Conservation (phyloP, 2,888 invertebrate genomes). For the Athalia circularis region DNA sequence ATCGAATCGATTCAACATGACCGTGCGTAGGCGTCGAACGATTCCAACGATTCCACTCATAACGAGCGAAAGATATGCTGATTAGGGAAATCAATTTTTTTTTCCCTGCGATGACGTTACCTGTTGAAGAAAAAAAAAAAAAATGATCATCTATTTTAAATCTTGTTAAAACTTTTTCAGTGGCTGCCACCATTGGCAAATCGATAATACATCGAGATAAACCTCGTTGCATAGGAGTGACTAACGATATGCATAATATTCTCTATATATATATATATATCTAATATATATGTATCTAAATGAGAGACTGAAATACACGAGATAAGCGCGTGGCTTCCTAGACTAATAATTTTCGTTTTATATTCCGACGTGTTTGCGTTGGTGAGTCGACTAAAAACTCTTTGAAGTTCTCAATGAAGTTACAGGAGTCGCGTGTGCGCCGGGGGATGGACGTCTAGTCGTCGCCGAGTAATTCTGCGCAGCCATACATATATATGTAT, state of each 20-base stretch:
- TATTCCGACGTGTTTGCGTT: conserved; percentile 34
- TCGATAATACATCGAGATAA: no score
- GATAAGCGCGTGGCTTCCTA: conserved; percentile 35
- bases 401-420: conserved; percentile 41
- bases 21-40: not conserved
- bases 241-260: no score
- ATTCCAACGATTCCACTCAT: no score
- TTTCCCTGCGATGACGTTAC: no score
- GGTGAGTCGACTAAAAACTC: conserved; percentile 36
- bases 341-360: conserved; percentile 41
- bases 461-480: not conserved
- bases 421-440: conserved; percentile 37
- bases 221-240: no score
- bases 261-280: no score
- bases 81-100: no score
- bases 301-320: not conserved
- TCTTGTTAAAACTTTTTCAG: no score
- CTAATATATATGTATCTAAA: not conserved
- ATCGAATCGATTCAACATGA: not conserved
- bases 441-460: conserved; percentile 21
- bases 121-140: no score
- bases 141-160: no score
- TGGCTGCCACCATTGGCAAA: no score
- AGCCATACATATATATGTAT: not conserved
- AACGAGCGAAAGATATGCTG: no score